A percentile compares a stretch with the other conserved stretches of the same genome.
phyloP scores from a whole-genome alignment of 2,113 vertebrate genomes.

The Rhinopomastus cyanomelas region DNA sequence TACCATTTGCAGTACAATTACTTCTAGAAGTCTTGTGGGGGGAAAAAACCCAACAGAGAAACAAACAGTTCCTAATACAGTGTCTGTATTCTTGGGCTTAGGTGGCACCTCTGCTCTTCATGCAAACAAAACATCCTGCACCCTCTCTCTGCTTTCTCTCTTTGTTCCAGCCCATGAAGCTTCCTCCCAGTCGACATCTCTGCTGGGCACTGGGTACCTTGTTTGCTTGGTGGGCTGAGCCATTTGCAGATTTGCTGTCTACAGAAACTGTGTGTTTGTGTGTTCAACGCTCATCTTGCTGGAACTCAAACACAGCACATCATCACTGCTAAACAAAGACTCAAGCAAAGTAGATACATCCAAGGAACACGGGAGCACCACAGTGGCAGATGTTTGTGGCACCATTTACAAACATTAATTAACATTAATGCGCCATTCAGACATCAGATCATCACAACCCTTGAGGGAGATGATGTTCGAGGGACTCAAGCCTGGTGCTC shows the following conservation, averaged over 20 bases:
- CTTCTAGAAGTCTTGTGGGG: not conserved
- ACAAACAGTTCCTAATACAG: not conserved
- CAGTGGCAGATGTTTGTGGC: not conserved
- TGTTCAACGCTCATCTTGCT: not conserved
- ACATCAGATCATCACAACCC: not conserved
- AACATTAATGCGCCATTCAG: not conserved
- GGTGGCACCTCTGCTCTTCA: not conserved
- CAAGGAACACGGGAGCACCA: not conserved
- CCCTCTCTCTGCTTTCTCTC: not conserved
- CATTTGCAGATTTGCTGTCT: not conserved
- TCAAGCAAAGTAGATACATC: not conserved
- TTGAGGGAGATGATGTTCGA: not conserved
- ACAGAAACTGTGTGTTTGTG: not conserved
- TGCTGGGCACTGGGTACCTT: not conserved
- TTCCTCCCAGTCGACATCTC: not conserved
- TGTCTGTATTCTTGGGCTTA: not conserved
- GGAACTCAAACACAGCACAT: not conserved
- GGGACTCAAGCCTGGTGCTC: not conserved
- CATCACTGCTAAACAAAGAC: not conserved
- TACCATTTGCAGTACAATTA: not conserved
- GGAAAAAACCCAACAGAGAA: not conserved
- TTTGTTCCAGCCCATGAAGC: not conserved
- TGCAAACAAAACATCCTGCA: not conserved
- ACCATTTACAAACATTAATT: slow-evolving; percentile 50
- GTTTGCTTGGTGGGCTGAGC: rapidly evolving